Conservation (phyloP, 1,140 invertebrate genomes). For the Rhizoglyphus robini region DNA sequence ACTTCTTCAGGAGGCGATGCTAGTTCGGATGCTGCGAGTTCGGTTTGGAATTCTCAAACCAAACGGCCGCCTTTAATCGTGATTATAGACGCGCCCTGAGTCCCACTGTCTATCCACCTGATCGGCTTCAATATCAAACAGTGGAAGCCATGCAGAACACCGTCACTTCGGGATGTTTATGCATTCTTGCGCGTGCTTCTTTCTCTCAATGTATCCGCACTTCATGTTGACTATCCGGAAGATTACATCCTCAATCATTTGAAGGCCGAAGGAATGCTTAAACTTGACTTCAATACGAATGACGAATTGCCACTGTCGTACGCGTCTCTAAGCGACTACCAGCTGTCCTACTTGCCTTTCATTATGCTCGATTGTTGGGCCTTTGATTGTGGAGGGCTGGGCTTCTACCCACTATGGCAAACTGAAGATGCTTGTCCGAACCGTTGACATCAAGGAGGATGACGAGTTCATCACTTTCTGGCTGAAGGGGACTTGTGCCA, state of each 20-base stretch:
- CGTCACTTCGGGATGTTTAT: too few species aligned
- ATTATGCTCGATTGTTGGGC: neutral
- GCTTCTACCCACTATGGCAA: too few species aligned
- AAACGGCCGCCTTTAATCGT: neutral
- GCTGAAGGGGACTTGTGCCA: neutral
- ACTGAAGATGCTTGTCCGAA: neutral
- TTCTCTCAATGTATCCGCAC: neutral
- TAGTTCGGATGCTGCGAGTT: neutral
- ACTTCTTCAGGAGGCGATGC: too few species aligned
- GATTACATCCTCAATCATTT: neutral
- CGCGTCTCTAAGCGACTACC: neutral
- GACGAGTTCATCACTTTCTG: neutral
- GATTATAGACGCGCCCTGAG: neutral
- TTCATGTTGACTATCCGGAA: neutral
- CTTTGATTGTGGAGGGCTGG: constrained; percentile 7
- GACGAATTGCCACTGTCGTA: neutral
- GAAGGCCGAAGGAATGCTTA: neutral
- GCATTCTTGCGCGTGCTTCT: neutral
- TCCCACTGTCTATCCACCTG: neutral
- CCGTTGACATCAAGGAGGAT: neutral
- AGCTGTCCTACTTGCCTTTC: neutral
- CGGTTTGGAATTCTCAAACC: too few species aligned
- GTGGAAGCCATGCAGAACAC: too few species aligned
- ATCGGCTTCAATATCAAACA: too few species aligned
- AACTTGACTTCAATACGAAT: neutral